Percentiles rank a stretch among this genome's conserved stretches.
These are phyloP conservation scores for Brevimyrus niger DNA, from an alignment of 2,113 vertebrate species.

Conservation along the genomic window DNA sequence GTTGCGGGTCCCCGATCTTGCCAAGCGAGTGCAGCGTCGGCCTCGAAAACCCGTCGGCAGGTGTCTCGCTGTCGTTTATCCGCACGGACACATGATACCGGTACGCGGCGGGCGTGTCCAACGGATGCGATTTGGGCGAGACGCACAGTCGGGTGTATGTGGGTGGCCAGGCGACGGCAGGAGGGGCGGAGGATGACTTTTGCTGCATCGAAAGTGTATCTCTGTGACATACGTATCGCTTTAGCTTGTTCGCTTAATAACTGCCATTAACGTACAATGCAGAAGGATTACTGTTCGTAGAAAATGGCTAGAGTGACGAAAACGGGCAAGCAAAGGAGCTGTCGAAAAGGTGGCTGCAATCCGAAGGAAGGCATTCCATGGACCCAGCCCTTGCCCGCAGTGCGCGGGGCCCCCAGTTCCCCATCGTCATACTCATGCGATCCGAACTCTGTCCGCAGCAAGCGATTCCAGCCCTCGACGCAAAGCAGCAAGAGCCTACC, in stretches of 20 bases:
- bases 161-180: neutral
- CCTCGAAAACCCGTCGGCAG: neutral
- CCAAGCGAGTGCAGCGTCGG: neutral
- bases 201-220: neutral
- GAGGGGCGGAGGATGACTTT: neutral
- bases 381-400: neutral
- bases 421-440: neutral
- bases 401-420: neutral
- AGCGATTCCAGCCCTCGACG: conserved; percentile 59
- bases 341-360: neutral
- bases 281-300: neutral
- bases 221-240: neutral
- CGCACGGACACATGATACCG: neutral
- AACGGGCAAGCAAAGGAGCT: neutral
- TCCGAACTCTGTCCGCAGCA: conserved; percentile 43
- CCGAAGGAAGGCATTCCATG: neutral
- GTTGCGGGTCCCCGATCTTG: neutral
- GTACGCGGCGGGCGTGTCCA: neutral
- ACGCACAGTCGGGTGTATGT: neutral
- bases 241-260: neutral
- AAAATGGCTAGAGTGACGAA: neutral
- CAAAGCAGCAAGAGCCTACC: conserved; percentile 71
- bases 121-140: neutral
- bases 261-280: neutral
- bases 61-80: neutral